Percentiles rank a stretch among this genome's conserved stretches.
Conservation (phyloP, 1,140 invertebrate species). For the Drosophila leontia region DNA sequence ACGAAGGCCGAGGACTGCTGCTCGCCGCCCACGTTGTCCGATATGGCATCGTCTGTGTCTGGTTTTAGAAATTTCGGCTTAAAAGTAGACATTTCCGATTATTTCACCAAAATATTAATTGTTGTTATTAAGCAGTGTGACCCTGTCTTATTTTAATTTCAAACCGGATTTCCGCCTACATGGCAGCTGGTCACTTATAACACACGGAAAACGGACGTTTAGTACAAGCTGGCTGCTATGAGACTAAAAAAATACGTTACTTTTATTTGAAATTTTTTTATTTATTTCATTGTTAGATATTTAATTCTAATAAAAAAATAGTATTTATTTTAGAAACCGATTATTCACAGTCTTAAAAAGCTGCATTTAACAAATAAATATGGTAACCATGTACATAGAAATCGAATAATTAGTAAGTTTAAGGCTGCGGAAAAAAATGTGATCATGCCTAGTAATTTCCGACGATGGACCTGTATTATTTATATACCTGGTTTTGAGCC, state of each 20-base stretch:
- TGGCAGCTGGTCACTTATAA: neutral
- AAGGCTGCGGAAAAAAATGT: neutral
- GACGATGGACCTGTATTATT: neutral
- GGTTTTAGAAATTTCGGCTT: conserved; percentile 73
- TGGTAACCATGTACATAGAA: no score
- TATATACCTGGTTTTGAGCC: neutral
- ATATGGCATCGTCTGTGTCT: conserved; percentile 68
- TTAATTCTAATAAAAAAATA: neutral
- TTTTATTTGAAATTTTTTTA: neutral
- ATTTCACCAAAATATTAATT: neutral
- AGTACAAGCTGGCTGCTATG: neutral
- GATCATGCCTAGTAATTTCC: neutral
- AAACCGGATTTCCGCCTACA: neutral
- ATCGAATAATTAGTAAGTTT: no score
- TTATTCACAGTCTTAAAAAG: no score
- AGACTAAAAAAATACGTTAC: neutral
- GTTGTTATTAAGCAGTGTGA: neutral
- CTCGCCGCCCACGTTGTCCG: conserved; percentile 30
- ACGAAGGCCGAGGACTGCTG: conserved; percentile 88
- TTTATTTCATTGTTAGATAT: no score
- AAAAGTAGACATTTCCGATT: conserved; percentile 53
- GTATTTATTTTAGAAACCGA: no score
- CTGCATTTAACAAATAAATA: neutral
- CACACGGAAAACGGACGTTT: neutral
- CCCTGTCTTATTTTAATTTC: no score